Percentiles rank a stretch among this genome's conserved stretches.
Evolutionary conservation across 37 sponge, comb jelly and placozoan genomes (phyloP).

Genomic region (Spongia lamella): DNA sequence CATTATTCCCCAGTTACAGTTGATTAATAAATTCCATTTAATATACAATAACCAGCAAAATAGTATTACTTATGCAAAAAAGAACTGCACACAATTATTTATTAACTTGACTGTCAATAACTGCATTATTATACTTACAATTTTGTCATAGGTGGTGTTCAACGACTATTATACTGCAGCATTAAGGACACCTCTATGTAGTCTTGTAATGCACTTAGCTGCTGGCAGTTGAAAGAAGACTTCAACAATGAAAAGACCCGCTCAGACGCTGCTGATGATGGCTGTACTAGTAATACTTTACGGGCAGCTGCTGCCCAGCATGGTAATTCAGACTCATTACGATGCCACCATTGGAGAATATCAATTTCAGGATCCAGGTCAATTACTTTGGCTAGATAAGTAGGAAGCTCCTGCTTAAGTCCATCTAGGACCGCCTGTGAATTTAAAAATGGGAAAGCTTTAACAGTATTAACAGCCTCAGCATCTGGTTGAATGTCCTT

Average conservation of each 20-base stretch:
- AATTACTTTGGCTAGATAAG: slow-evolving; percentile 11
- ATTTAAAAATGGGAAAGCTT: no score
- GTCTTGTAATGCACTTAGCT: background rate
- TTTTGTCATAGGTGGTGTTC: background rate
- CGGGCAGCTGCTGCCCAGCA: slow-evolving; percentile 1
- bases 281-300: no score
- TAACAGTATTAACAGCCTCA: no score
- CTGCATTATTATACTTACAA: background rate
- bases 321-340: slow-evolving; percentile 3
- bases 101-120: no score
- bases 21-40: no score
- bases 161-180: background rate
- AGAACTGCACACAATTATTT: no score
- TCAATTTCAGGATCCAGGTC: background rate
- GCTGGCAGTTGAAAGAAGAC: background rate
- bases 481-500: no score
- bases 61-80: no score
- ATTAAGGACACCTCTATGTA: slow-evolving; percentile 11
- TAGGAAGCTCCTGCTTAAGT: slow-evolving; percentile 12
- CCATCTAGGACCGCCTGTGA: background rate
- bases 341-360: background rate
- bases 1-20: no score
- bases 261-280: slow-evolving; percentile 20
- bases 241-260: slow-evolving; percentile 22
- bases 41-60: no score